Conservation (phyloP, 2,797 vertebrate species). For the Lagothrix lagotricha region DNA sequence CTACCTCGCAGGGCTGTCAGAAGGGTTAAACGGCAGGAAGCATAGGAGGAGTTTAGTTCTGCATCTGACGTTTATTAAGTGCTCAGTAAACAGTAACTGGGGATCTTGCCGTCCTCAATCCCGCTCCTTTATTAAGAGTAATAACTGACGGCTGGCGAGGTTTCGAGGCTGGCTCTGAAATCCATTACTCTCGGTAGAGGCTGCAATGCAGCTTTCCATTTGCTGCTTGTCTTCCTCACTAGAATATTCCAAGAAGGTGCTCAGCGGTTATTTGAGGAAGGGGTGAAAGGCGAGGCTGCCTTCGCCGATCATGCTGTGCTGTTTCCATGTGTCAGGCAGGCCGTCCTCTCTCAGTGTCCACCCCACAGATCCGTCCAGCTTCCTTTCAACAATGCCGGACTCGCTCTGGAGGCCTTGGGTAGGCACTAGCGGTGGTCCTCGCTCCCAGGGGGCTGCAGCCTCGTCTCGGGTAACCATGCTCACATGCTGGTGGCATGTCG, state of each 20-base stretch:
- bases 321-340: too few species aligned
- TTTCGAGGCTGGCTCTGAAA: accelerated
- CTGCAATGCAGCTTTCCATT: accelerated
- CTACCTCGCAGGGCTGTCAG: accelerated
- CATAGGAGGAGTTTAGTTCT: accelerated
- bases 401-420: accelerated
- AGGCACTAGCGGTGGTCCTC: accelerated
- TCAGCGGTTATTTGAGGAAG: accelerated
- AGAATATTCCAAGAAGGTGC: accelerated
- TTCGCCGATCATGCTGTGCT: accelerated
- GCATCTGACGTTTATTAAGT: accelerated
- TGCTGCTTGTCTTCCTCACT: accelerated
- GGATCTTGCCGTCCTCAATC: accelerated
- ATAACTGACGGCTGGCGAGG: accelerated
- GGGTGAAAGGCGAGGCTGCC: neutral
- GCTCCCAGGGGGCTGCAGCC: neutral
- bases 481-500: accelerated
- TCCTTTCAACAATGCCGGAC: accelerated
- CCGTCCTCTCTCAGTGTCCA: neutral
- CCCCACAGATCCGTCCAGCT: accelerated
- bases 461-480: accelerated
- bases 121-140: accelerated
- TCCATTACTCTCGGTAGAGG: accelerated
- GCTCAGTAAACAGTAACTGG: neutral
- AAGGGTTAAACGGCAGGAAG: too few species aligned